Percentiles rank a stretch among this genome's conserved stretches.
Evolutionary conservation across 2,113 vertebrate species (phyloP).

Genomic region (Gasterosteus nipponicus): DNA sequence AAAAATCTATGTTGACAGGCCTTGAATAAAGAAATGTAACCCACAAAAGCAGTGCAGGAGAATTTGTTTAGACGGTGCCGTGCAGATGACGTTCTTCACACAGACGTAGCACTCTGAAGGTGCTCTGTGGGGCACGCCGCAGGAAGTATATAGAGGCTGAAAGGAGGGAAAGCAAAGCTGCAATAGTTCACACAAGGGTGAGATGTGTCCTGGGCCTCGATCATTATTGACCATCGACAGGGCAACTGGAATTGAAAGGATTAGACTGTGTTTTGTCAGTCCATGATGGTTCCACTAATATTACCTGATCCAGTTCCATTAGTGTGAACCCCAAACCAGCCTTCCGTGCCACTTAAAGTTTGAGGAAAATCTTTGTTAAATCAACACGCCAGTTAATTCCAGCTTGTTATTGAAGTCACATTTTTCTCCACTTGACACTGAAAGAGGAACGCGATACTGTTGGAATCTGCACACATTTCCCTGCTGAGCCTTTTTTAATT

Average conservation of each 20-base stretch:
- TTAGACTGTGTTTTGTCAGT: background rate
- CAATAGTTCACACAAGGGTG: constrained; percentile 39
- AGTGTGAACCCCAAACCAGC: background rate
- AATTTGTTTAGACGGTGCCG: background rate
- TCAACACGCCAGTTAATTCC: background rate
- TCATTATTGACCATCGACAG: background rate
- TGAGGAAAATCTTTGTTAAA: background rate
- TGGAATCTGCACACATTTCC: too few species aligned
- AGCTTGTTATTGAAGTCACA: background rate
- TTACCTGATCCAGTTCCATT: background rate
- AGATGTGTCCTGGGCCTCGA: constrained; percentile 34
- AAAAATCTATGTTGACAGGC: background rate
- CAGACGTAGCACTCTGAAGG: constrained; percentile 9
- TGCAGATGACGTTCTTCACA: constrained; percentile 15
- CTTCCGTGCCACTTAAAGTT: background rate
- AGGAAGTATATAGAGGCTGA: constrained; percentile 12
- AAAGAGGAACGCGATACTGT: background rate
- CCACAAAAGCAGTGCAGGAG: background rate
- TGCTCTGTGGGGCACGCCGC: too few species aligned
- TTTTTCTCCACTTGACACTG: too few species aligned
- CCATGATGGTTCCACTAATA: background rate
- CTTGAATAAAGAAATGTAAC: background rate
- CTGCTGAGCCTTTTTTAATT: background rate
- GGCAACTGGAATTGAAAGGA: background rate
- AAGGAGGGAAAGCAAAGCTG: constrained; percentile 3